Evolutionary conservation across 1,140 invertebrate genomes (phyloP), one percentile per base, ranked within the genome.

Genomic region (Hypothenemus hampei): DNA sequence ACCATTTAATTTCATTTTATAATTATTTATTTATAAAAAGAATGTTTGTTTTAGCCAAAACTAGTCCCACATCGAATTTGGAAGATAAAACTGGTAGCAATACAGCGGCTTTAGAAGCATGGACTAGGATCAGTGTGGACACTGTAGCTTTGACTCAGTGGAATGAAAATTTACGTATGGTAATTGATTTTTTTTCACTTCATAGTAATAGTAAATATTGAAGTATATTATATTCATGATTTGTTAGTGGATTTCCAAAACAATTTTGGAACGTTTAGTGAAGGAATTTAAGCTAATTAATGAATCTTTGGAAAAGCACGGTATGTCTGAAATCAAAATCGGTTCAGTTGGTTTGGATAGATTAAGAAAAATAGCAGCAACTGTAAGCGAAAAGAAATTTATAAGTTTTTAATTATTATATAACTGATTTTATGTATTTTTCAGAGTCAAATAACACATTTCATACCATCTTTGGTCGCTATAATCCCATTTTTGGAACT

Each of bases 401-500:
- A n/a, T n/a, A n/a, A n/a, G n/a, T n/a, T n/a, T n/a, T n/a, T n/a
- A n/a, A n/a, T n/a, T n/a, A n/a, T n/a, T n/a, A n/a, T n/a, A n/a
- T n/a, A n/a, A n/a, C n/a, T n/a, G n/a, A n/a, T n/a, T n/a, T n/a
- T 4, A 26, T 1, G 15, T 8, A 48, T 29, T 31, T 41, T 41
- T 13, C 39, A 41, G 26, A 48, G 15, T 23, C 45, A 48, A 48
- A 36, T 48, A 7, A 21, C 29, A 4, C 45, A 48, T 18, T 48
- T 48, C 45, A 48, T 48, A n/a, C 45, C 45, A 6, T 48, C 45
- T 6, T 6, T 91, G 39, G 78, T 82, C 5, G 73, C 78, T 31
- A 64, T 93, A 3, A 72, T 92, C 10, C 85, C 85, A 1, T 93
- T 90, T 69, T 69, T 93, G 51, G 88, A 91, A 63, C 68, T 88